These are phyloP conservation scores for Streptopelia turtur DNA, from an alignment of 2,797 vertebrate species.

Conservation along the genomic window DNA sequence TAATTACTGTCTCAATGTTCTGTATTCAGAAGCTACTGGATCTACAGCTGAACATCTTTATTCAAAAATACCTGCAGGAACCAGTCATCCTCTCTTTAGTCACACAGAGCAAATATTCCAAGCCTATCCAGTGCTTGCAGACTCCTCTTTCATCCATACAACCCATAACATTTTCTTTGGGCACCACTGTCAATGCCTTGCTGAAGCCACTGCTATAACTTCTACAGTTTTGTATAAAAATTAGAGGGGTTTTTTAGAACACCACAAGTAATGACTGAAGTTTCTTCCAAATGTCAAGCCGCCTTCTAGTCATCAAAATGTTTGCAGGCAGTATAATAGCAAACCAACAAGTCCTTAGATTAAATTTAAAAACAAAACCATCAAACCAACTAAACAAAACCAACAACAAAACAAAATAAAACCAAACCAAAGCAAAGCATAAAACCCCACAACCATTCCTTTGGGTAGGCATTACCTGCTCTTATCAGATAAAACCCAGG, in stretches of 20 bases:
- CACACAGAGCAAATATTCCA: background rate
- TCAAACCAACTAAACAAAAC: too few relatives aligned
- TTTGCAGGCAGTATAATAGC: background rate
- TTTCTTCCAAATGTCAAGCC: background rate
- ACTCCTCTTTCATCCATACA: background rate
- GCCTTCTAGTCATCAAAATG: background rate
- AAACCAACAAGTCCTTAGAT: background rate
- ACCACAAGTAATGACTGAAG: background rate
- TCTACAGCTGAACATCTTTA: background rate
- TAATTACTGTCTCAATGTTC: background rate
- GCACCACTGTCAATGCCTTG: background rate
- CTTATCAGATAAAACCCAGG: background rate
- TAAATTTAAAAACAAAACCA: background rate
- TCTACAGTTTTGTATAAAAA: background rate
- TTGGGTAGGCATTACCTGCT: background rate
- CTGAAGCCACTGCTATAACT: background rate
- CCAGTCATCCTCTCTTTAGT: background rate
- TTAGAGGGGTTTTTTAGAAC: background rate
- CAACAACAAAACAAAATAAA: accelerated
- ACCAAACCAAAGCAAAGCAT: accelerated
- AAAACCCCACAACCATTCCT: accelerated
- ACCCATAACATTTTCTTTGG: background rate
- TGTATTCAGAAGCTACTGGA: background rate
- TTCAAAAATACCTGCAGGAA: background rate
- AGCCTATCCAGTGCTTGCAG: background rate